phyloP scores from a whole-genome alignment of 2,113 vertebrate genomes.

The Tachuris rubrigastra region DNA sequence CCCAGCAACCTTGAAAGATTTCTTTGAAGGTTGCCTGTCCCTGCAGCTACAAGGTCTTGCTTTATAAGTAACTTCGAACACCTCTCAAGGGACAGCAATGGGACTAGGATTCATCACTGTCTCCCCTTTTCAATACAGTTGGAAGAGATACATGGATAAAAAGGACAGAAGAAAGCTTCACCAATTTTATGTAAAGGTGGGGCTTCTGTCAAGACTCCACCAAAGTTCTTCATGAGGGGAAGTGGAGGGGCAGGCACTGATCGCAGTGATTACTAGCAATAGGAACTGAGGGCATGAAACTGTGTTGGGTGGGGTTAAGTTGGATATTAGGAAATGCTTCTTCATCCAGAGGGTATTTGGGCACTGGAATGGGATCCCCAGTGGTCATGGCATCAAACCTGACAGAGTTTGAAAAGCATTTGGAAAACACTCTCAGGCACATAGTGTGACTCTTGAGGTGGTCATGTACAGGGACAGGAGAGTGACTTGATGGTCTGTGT shows the following conservation, averaged over 20 bases:
- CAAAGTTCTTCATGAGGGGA: neutral
- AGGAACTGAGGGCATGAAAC: accelerated
- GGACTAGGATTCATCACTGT: neutral
- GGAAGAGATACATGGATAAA: neutral
- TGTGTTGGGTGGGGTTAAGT: neutral
- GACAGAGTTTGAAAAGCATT: neutral
- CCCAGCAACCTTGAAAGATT: neutral
- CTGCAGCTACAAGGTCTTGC: neutral
- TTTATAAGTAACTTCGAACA: neutral
- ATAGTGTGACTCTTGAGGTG: neutral
- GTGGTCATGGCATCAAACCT: neutral
- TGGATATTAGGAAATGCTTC: neutral
- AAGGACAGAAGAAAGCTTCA: neutral
- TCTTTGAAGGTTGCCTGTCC: neutral
- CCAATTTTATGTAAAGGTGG: neutral
- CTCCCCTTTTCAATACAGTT: neutral
- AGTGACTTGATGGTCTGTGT: neutral
- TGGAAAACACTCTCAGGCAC: neutral
- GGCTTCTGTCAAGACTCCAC: neutral
- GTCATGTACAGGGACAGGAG: neutral
- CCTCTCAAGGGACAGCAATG: neutral
- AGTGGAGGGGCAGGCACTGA: neutral
- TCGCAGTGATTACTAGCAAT: neutral
- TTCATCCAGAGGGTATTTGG: neutral
- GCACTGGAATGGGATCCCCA: neutral